Percentiles rank a stretch among this genome's conserved stretches.
Conservation (phyloP, 2,888 invertebrate species). For the Oscheius onirici region DNA sequence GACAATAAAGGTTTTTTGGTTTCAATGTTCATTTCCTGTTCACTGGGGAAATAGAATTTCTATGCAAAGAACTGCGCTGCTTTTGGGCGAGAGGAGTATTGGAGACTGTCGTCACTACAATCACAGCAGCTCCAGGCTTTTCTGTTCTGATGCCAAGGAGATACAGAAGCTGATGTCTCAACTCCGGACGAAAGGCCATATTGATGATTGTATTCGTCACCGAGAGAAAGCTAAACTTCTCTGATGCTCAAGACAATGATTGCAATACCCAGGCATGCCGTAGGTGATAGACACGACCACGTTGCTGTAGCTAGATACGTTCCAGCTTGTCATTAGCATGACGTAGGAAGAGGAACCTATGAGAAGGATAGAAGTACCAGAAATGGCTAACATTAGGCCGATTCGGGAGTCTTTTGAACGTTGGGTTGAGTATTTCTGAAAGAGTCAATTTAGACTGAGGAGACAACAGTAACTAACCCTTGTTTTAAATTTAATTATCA, state of each 20-base stretch:
- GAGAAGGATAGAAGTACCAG: conserved; percentile 23
- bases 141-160: conserved; percentile 28
- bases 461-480: conserved; percentile 29
- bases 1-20: no score
- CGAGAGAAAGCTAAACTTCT: conserved; percentile 49
- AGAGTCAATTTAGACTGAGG: not conserved
- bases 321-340: conserved; percentile 58
- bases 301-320: conserved; percentile 48
- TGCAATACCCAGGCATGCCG: conserved; percentile 54
- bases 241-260: not conserved
- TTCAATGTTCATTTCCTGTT: no score
- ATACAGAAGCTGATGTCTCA: conserved; percentile 44
- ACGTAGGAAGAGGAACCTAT: conserved; percentile 39
- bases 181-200: conserved; percentile 48
- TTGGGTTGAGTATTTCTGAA: conserved; percentile 26
- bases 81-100: no score
- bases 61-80: no score
- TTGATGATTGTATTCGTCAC: conserved; percentile 54
- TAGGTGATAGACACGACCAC: conserved; percentile 56
- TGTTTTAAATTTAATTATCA: conserved; percentile 39
- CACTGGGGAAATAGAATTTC: no score
- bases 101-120: no score
- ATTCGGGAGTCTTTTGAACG: conserved; percentile 24
- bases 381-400: conserved; percentile 30
- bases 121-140: no score